A percentile compares a stretch with the other conserved stretches of the same genome.
Conservation (phyloP, 2,797 vertebrate genomes). For the Tokudaia tokunoshimensis region DNA sequence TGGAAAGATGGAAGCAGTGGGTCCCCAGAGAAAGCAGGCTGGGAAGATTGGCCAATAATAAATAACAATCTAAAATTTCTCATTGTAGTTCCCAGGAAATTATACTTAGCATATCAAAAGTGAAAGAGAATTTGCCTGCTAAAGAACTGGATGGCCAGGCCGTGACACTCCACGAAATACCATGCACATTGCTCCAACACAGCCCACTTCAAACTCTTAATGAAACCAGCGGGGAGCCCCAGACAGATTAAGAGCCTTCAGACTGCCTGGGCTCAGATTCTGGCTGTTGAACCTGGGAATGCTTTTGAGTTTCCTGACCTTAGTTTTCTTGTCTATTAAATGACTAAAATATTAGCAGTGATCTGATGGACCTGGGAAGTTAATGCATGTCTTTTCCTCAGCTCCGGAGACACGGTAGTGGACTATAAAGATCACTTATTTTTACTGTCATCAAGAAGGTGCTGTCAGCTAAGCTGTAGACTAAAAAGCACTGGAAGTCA, state of each 20-base stretch:
- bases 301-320: background rate
- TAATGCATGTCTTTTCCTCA: background rate
- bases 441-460: slow-evolving; percentile 21
- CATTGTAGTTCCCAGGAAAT: slow-evolving; percentile 34
- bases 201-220: background rate
- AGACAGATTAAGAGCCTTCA: background rate
- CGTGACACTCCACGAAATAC: background rate
- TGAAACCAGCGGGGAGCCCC: background rate
- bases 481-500: background rate
- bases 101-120: slow-evolving; percentile 41
- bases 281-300: background rate
- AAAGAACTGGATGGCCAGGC: background rate
- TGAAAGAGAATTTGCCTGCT: background rate
- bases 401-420: background rate
- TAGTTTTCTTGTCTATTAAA: slow-evolving; percentile 32
- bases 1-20: background rate
- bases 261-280: background rate
- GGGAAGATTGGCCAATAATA: background rate
- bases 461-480: background rate
- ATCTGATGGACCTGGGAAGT: background rate
- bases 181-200: background rate
- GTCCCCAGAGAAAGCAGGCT: background rate
- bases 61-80: slow-evolving; percentile 23
- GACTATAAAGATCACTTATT: background rate
- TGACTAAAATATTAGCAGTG: background rate